Percentiles rank a stretch among this genome's conserved stretches.
phyloP scores from a whole-genome alignment of 2,113 vertebrate genomes.

The Orycteropus afer region DNA sequence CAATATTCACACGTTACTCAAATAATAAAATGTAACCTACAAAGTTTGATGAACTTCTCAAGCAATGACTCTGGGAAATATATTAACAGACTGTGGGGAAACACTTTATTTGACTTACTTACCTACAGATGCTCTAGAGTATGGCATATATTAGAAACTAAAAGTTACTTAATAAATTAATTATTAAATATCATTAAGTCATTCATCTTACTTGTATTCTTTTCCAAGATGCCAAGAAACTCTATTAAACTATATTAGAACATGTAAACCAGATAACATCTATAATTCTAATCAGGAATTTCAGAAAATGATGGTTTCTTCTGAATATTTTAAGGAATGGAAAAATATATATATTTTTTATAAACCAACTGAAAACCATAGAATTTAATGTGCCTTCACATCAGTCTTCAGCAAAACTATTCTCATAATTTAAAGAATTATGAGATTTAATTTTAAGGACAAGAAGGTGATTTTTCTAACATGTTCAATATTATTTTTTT shows the following conservation, averaged over 20 bases:
- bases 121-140: accelerated
- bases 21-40: not conserved
- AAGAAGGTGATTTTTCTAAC: not conserved
- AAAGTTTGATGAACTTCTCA: not conserved
- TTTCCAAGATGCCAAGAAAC: not conserved
- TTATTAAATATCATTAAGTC: no score
- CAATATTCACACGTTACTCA: not conserved
- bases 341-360: not conserved
- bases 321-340: not conserved
- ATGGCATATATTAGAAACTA: not conserved
- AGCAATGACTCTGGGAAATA: not conserved
- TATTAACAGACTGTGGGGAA: not conserved
- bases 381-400: not conserved
- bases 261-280: not conserved
- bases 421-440: not conserved
- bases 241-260: not conserved
- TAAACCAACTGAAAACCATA: not conserved
- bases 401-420: not conserved
- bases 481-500: not conserved
- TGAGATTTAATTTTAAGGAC: not conserved
- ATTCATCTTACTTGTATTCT: not conserved
- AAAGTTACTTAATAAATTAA: not conserved
- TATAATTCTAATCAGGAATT: not conserved
- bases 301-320: not conserved
- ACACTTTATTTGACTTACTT: not conserved